Base-by-base conservation (phyloP, 2,888 invertebrate genomes). In the Sinopyrophorus schimmeli region DNA sequence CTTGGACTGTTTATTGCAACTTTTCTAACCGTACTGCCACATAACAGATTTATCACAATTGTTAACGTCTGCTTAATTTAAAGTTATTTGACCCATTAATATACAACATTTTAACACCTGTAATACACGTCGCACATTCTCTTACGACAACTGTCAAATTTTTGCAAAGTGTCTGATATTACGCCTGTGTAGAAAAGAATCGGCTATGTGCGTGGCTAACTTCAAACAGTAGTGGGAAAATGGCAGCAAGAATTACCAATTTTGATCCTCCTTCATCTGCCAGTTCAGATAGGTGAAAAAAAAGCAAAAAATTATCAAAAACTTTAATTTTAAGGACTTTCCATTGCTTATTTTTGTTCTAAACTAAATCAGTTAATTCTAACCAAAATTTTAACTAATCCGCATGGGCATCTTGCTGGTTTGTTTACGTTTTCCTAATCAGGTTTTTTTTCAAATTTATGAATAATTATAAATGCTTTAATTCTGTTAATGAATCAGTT, bases 231-330 rank as follows among this genome's bases (percentile, higher is more conserved):
- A n/a, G n/a, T n/a, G 46, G 46, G 32, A 50, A 60, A 50, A 79
- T 79, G 79, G 79, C 79, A 64, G 77, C 78, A 32, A 78, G 77
- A 66, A 69, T 79, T 57, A 74, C 71, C 66, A 83, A 81, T 71
- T 84, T 87, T 67, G 91, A 91, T 76, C 89, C 89, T 59, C 89
- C 90, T 63, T 92, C 92, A 72, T 92, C 92, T 51, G 92, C 91
- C 57, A 92, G 92, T 75, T 92, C 92, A 55, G 92, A 92, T 77
- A 91, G 91, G 91, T 91, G n/a, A n/a, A n/a, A n/a, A n/a, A n/a
- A n/a, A n/a, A n/a, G n/a, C n/a, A n/a, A n/a, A n/a, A n/a, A n/a
- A n/a, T n/a, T n/a, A n/a, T n/a, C n/a, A n/a, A n/a, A n/a, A n/a
- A n/a, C n/a, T n/a, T n/a, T n/a, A n/a, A n/a, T n/a, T n/a, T n/a